phyloP scores from a whole-genome alignment of 2,113 vertebrate species.

The Oostethus manadensis region DNA sequence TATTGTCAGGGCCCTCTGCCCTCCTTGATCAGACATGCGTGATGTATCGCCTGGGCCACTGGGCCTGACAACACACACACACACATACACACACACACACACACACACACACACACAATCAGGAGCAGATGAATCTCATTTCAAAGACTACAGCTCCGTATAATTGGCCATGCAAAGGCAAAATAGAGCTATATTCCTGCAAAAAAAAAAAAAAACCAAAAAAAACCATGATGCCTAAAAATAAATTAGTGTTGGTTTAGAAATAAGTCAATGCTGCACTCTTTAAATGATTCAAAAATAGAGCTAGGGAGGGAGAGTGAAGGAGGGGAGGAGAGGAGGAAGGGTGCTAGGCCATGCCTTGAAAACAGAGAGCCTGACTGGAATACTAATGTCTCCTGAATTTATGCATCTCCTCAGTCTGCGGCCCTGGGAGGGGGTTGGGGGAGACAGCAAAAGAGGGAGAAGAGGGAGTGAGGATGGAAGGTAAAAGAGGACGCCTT shows the following conservation, averaged over 20 bases:
- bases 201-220: slow-evolving; percentile 24
- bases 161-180: slow-evolving; percentile 52
- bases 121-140: slow-evolving; percentile 67
- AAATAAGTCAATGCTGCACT: slow-evolving; percentile 49
- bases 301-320: slow-evolving; percentile 50
- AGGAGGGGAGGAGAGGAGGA: slow-evolving; percentile 46
- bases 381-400: slow-evolving; percentile 77
- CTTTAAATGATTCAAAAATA: slow-evolving; percentile 65
- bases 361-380: slow-evolving; percentile 75
- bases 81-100: slow-evolving; percentile 28
- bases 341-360: slow-evolving; percentile 72
- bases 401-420: slow-evolving; percentile 78
- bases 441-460: slow-evolving; percentile 41
- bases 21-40: slow-evolving; percentile 71
- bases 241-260: slow-evolving; percentile 50
- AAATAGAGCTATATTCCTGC: slow-evolving; percentile 34
- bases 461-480: slow-evolving; percentile 20
- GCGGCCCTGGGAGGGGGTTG: slow-evolving; percentile 69
- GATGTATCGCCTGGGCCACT: slow-evolving; percentile 68
- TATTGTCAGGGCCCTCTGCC: slow-evolving; percentile 68
- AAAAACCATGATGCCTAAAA: slow-evolving; percentile 36
- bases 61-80: slow-evolving; percentile 56
- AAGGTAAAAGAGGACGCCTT: slow-evolving; percentile 41
- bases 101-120: slow-evolving; percentile 37
- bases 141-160: slow-evolving; percentile 64